These are phyloP conservation scores for Lepidiolamprologus cunningtoni DNA, from an alignment of 2,113 vertebrate genomes.

Conservation along the genomic window DNA sequence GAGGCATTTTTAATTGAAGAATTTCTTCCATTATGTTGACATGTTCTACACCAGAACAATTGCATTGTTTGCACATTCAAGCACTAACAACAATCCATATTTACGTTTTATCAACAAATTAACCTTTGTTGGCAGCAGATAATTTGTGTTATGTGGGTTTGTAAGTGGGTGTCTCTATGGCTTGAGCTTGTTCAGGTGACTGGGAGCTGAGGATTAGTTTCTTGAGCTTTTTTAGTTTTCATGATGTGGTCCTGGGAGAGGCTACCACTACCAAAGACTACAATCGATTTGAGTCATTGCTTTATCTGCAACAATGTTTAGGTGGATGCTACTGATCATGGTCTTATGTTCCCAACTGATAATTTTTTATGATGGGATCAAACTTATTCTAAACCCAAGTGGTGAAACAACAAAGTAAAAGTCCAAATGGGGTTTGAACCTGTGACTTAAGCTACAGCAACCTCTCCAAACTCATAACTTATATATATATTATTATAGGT, in stretches of 20 bases:
- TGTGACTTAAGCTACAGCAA: background rate
- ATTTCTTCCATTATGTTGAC: background rate
- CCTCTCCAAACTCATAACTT: background rate
- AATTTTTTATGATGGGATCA: background rate
- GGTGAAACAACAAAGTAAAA: background rate
- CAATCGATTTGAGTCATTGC: background rate
- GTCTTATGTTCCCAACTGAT: background rate
- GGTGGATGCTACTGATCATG: background rate
- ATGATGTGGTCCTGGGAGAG: background rate
- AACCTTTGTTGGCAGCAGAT: background rate
- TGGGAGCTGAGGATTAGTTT: background rate
- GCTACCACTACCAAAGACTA: background rate
- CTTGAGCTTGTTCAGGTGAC: background rate
- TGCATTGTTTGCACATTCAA: background rate
- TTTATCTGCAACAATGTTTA: background rate
- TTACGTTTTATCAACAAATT: background rate
- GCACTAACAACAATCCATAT: background rate
- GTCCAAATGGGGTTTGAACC: background rate
- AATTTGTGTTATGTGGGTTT: background rate
- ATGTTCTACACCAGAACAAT: background rate
- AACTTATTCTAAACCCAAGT: background rate
- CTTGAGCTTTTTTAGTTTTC: background rate
- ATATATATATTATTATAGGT: background rate
- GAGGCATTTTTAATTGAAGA: background rate
- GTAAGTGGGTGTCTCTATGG: background rate